Base-by-base conservation (phyloP, 2,888 invertebrate genomes). In the Hedya salicella region DNA sequence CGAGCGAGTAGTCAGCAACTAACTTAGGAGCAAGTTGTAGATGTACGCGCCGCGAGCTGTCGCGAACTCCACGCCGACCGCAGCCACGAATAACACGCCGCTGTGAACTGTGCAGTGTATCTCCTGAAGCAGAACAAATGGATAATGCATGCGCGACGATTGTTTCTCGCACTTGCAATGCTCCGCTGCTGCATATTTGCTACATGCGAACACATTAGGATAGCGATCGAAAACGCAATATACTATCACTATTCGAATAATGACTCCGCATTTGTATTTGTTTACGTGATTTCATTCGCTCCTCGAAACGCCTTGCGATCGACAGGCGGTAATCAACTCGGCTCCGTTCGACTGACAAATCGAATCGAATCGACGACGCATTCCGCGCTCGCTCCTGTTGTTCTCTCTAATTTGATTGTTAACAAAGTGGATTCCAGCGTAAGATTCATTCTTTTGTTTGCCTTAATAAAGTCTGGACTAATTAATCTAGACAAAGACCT, bases 371-470 rank as follows among this genome's bases (percentile, higher is more conserved):
- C 32, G 36, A 30, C 54, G 54, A 42, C 42, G 21, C 61, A 9
- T 25, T 17, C 11, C 36, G 19, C 53, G 9, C 52, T 6, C 25
- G 25, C 25, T 25, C 6, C 52, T 39, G 39, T 39, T 14, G 48
- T 32, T 32, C 11, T 32, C 11, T 44, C 50, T 64, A 57, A 64
- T 64, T 64, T 50, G 64, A 64, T 64, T 50, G 49, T 25, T 36
- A 64, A 57, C 57, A 56, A 64, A 64, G 57, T 50, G 64, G 57
- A 64, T 64, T 50, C 64, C 32, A 16, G 56, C 30, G 1, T 13
- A n/a, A 39, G 40, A 14, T 57, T 49, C 40, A 14, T 57, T n/a
- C 42, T 42, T 42, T 42, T 3, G 36, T 36, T 2, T 11, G 36
- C 36, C 11, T 0, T 44, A 56, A 44, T 56, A 44, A 44, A 30